These are phyloP conservation scores for Tolypeutes matacus DNA, from an alignment of 2,797 vertebrate genomes.

Conservation along the genomic window DNA sequence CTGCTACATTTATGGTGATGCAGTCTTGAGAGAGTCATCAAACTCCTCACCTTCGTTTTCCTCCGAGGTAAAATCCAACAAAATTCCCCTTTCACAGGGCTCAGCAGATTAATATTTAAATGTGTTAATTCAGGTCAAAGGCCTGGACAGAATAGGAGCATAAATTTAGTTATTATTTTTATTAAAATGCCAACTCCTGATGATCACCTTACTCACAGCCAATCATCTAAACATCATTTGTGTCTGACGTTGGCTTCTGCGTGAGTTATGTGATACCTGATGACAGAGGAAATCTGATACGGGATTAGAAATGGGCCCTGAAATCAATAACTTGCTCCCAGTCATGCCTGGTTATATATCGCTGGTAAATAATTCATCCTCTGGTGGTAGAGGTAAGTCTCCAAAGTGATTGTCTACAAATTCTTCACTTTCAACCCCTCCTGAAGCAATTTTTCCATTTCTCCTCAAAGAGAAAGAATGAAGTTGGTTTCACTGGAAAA, in stretches of 20 bases:
- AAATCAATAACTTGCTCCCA: conserved; percentile 38
- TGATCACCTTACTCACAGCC: not conserved
- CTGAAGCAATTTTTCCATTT: not conserved
- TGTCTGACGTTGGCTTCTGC: not conserved
- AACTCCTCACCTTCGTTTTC: not conserved
- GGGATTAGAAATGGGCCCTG: conserved; percentile 6
- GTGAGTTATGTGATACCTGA: not conserved
- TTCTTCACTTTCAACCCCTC: not conserved
- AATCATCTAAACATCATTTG: not conserved
- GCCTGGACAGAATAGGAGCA: not conserved
- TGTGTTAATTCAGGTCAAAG: not conserved
- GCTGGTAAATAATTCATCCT: conserved; percentile 68
- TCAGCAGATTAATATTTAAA: not conserved
- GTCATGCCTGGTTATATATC: conserved; percentile 15
- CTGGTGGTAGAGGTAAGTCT: not conserved
- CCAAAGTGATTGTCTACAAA: conserved; percentile 29
- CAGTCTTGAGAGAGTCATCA: not conserved
- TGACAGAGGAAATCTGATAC: not conserved
- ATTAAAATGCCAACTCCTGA: conserved; percentile 26
- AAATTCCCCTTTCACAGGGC: not conserved
- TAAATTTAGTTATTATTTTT: conserved; percentile 12
- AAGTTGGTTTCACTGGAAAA: conserved; percentile 6
- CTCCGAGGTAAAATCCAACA: not conserved
- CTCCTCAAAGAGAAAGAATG: not conserved
- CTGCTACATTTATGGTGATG: not conserved